Evolutionary conservation across 2,113 vertebrate species (phyloP), one percentile per base, ranked within the genome.

Genomic region (Amazona vittata): DNA sequence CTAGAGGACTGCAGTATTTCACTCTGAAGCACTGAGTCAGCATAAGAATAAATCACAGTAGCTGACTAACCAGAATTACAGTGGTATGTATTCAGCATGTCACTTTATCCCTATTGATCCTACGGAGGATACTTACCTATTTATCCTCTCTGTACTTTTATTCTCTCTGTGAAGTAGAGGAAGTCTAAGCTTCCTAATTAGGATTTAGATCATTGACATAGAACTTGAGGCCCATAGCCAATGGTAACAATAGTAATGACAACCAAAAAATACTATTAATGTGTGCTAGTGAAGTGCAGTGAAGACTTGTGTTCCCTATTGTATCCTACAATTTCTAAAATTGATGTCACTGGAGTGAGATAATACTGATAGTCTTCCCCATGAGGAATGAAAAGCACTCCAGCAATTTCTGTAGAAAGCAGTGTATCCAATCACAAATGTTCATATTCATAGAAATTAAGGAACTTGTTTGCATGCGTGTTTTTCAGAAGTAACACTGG

Each of bases 51-150:
- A 86, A 80, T 86, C 86, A 47, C 39, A 71, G 7, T 9, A 92
- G 76, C 89, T 94, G 86, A 91, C 65, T 84, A 60, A 77, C 62
- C 57, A 82, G 44, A 83, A 86, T 92, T 89, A 49, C 49, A 28
- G 25, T 7, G 44, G 20, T 39, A 29, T 39, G 29, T 18, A 29
- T 89, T 91, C 25, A 60, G 50, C 52, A 50, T 35, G 55, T 55
- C 73, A 41, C 86, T 94, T 90, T 78, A 86, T 91, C 73, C 29
- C 24, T 91, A 86, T 91, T 89, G 89, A 93, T 94, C 69, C 3
- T 7, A 64, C 12, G 31, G 41, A 69, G 22, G 57, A 60, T 75
- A 64, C 37, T 67, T 83, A 62, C 22, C 2, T 67, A 19, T 75
- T 91, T 83, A 62, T 82, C 49, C 12, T 87, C 29, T 55, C 53